Evolutionary conservation across 2,888 invertebrate genomes (phyloP), one percentile per base, ranked within the genome.

Genomic region (Ophonus ardosiacus): DNA sequence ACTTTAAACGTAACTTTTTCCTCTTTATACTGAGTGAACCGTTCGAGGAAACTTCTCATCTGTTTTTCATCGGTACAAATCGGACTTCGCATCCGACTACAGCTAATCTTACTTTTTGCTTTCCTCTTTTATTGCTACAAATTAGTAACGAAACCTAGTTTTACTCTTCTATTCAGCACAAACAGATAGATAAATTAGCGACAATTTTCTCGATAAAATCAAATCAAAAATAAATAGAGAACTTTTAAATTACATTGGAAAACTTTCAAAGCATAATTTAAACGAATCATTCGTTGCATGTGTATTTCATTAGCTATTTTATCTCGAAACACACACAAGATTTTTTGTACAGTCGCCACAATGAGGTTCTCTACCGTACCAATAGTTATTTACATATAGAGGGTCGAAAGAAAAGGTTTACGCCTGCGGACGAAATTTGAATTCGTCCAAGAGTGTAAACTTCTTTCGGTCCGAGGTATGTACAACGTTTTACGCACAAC

Each of bases 1-100:
- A 81, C 81, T 81, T 81, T 51, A 81, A 81, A 68, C 68, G 81
- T 68, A 68, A 81, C 68, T 81, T 81, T 68, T 65, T 81, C 81
- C 59, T 65, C 68, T 68, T 68, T 81, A 51, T 68, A 56, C 65
- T 68, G 21, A 68, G 68, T 38, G 68, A 81, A 81, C 51, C 68
- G 81, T 81, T 81, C 15, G 65, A 24, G 68, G 56, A 81, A 81
- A 81, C 68, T 81, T 81, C 68, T 81, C 81, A 81, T 81, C 68
- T 68, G 81, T 81, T 81, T 81, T 68, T 68, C 63, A 81, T 40
- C 43, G 81, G 61, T 43, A 61, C 31, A 81, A 81, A 74, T 74
- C 51, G 74, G 74, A 51, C 51, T 74, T 74, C 74, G 74, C 51
- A 74, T 74, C 74, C 51, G 74, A 74, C 74, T 51, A 74, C 74